Percentiles rank a stretch among this genome's conserved stretches.
These are phyloP conservation scores for Pachymerium ferrugineum DNA, from an alignment of 2,888 invertebrate genomes.

Conservation along the genomic window DNA sequence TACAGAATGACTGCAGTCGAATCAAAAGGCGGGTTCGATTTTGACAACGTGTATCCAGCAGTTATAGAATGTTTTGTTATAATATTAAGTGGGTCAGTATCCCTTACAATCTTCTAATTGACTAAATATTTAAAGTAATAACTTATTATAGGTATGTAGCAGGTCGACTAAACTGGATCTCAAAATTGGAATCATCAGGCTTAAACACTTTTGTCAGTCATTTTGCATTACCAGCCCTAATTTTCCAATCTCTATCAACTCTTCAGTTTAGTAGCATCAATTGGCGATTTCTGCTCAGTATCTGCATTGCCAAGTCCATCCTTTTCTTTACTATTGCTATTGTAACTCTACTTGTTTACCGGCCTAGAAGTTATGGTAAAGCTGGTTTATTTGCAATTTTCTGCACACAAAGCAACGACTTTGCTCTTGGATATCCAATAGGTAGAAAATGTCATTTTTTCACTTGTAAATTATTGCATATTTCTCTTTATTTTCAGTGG, in stretches of 20 bases:
- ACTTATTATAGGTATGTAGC: slow-evolving; percentile 64
- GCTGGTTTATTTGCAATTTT: slow-evolving; percentile 91
- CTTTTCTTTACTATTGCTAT: slow-evolving; percentile 75
- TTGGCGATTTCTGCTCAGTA: slow-evolving; percentile 82
- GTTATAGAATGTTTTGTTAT: slow-evolving; percentile 86
- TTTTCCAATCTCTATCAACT: slow-evolving; percentile 81
- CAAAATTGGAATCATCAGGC: slow-evolving; percentile 78
- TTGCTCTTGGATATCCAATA: slow-evolving; percentile 92
- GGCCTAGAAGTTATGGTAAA: slow-evolving; percentile 72
- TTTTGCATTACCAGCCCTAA: slow-evolving; percentile 84
- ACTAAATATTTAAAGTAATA: background rate
- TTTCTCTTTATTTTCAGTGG: slow-evolving; percentile 56
- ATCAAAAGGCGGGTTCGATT: slow-evolving; percentile 33
- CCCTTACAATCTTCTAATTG: background rate
- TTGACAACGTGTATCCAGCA: slow-evolving; percentile 83
- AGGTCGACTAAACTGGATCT: slow-evolving; percentile 73
- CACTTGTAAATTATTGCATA: background rate
- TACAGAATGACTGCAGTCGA: background rate
- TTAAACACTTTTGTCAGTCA: slow-evolving; percentile 87
- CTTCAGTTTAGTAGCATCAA: slow-evolving; percentile 75
- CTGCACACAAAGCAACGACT: slow-evolving; percentile 95
- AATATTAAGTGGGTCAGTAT: slow-evolving; percentile 76
- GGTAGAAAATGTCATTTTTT: slow-evolving; percentile 55
- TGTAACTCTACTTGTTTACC: slow-evolving; percentile 65
- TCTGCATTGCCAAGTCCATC: slow-evolving; percentile 75